A percentile compares a stretch with the other conserved stretches of the same genome.
Evolutionary conservation across 2,113 vertebrate genomes (phyloP).

Genomic region (Craseonycteris thonglongyai): DNA sequence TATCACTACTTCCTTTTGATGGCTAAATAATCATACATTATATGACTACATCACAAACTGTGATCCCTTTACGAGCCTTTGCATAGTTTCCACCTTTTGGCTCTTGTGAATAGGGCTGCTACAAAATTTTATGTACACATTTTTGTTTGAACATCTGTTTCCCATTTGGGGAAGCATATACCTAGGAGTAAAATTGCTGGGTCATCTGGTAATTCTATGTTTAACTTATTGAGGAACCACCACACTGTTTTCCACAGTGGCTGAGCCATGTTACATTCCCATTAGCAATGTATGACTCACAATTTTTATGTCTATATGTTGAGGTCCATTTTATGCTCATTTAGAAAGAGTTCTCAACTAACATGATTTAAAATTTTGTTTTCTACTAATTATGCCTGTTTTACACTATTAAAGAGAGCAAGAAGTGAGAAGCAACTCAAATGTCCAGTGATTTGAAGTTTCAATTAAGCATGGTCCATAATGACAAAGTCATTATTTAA

Average conservation of each 20-base stretch:
- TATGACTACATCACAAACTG: not conserved
- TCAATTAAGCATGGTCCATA: not conserved
- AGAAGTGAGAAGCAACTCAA: not conserved
- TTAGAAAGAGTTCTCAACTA: not conserved
- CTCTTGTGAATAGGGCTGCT: not conserved
- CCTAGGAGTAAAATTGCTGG: not conserved
- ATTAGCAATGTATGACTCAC: not conserved
- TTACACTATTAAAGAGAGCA: not conserved
- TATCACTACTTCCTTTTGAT: not conserved
- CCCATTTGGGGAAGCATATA: not conserved
- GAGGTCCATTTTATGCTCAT: not conserved
- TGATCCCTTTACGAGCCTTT: not conserved
- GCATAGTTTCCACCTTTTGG: not conserved
- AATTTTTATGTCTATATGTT: not conserved
- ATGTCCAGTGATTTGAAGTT: not conserved
- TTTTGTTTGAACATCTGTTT: constrained; percentile 15
- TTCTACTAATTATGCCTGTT: not conserved
- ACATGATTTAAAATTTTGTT: not conserved
- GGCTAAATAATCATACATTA: not conserved
- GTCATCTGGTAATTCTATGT: not conserved
- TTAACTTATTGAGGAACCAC: not conserved
- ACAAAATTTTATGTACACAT: not conserved
- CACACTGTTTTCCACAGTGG: not conserved
- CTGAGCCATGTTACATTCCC: not conserved
- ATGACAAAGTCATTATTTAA: not conserved